phyloP scores from a whole-genome alignment of 1,140 invertebrate species.

The Oppia nitens region DNA sequence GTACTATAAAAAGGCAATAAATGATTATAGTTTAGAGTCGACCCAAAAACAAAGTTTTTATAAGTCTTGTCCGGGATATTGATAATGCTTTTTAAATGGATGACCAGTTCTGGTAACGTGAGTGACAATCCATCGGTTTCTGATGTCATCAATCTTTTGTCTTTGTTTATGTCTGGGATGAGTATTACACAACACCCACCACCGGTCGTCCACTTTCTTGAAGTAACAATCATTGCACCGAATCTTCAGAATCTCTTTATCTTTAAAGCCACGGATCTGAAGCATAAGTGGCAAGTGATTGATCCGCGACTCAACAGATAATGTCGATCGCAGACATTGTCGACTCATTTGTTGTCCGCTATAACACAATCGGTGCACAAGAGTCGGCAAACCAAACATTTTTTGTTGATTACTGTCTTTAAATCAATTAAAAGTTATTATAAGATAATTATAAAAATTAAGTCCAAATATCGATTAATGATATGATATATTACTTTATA shows the following conservation, averaged over 20 bases:
- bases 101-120: conserved; percentile 43
- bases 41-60: too few relatives aligned
- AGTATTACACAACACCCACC: conserved; percentile 52
- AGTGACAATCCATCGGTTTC: conserved; percentile 49
- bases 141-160: conserved; percentile 41
- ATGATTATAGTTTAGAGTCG: too few relatives aligned
- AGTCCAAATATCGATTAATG: too few relatives aligned
- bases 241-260: conserved; percentile 37
- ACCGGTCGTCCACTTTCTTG: conserved; percentile 42
- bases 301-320: not conserved
- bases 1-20: too few relatives aligned
- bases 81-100: conserved; percentile 27
- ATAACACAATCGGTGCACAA: too few relatives aligned
- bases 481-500: too few relatives aligned
- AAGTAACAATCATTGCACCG: conserved; percentile 60
- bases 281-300: not conserved
- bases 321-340: too few relatives aligned
- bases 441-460: too few relatives aligned
- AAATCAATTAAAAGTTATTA: too few relatives aligned
- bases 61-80: conserved; percentile 10
- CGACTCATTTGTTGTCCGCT: too few relatives aligned
- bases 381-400: too few relatives aligned
- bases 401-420: too few relatives aligned
- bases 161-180: conserved; percentile 61
- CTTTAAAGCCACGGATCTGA: conserved; percentile 36